These are phyloP conservation scores for Sus cebifrons DNA, from an alignment of 2,797 vertebrate species.

Conservation along the genomic window DNA sequence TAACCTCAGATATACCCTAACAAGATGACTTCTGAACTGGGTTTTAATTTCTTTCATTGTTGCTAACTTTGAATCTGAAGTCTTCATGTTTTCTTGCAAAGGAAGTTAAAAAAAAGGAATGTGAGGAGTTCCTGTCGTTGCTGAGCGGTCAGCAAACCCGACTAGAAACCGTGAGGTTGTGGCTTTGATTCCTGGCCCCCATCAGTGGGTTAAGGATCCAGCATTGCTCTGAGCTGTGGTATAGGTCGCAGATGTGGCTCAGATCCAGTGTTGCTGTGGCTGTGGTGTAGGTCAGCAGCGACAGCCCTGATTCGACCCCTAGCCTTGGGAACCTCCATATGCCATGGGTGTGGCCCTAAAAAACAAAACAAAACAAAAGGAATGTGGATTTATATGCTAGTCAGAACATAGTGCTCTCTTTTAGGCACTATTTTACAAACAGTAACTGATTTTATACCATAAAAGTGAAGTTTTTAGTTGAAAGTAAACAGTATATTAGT, in stretches of 20 bases:
- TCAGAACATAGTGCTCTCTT: not conserved
- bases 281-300: no score
- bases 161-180: no score
- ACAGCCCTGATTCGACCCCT: no score
- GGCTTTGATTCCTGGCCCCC: no score
- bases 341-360: not conserved
- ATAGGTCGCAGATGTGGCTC: no score
- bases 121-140: no score
- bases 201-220: no score
- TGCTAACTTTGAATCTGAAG: constrained; percentile 53
- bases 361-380: not conserved
- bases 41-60: constrained; percentile 58
- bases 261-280: no score
- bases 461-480: not conserved
- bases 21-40: not conserved
- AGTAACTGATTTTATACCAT: not conserved
- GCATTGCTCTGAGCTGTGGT: no score
- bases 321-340: no score
- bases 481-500: constrained; percentile 11
- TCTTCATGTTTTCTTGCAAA: constrained; percentile 17
- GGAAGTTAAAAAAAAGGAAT: not conserved
- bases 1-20: not conserved
- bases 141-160: no score
- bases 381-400: not conserved
- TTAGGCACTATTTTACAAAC: not conserved